phyloP scores from a whole-genome alignment of 2,113 vertebrate species.

The Columba janthina region DNA sequence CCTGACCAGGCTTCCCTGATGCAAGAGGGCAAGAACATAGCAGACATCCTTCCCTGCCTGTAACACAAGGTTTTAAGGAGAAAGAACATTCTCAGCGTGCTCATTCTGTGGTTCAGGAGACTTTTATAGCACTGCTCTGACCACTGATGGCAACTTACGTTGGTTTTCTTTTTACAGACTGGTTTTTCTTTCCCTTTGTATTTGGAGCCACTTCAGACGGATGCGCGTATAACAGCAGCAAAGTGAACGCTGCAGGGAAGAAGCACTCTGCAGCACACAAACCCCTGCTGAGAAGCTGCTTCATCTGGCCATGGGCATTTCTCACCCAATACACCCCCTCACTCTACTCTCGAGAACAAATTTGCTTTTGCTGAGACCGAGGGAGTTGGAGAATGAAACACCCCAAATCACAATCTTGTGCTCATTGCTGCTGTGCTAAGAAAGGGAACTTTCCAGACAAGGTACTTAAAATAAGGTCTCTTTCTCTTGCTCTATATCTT shows the following conservation, averaged over 20 bases:
- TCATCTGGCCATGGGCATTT: neutral
- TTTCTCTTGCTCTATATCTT: neutral
- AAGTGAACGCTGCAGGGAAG: neutral
- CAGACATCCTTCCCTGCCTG: neutral
- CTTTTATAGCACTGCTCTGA: neutral
- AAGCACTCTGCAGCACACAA: neutral
- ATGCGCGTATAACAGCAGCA: neutral
- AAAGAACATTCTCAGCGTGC: neutral
- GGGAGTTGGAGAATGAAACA: neutral
- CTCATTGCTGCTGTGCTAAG: neutral
- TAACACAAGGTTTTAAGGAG: neutral
- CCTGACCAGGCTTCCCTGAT: neutral
- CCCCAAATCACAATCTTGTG: neutral
- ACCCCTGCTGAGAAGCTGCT: neutral
- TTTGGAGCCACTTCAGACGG: neutral
- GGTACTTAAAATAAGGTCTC: neutral
- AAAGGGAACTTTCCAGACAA: rapidly evolving
- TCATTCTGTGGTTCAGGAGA: neutral
- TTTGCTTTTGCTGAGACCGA: neutral
- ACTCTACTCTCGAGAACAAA: neutral
- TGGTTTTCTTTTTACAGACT: neutral
- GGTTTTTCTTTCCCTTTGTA: neutral
- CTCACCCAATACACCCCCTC: neutral
- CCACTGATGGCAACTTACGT: neutral
- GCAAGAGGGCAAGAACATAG: neutral